Base-by-base conservation (phyloP, 2,797 vertebrate species). In the Psittacula derbiana region DNA sequence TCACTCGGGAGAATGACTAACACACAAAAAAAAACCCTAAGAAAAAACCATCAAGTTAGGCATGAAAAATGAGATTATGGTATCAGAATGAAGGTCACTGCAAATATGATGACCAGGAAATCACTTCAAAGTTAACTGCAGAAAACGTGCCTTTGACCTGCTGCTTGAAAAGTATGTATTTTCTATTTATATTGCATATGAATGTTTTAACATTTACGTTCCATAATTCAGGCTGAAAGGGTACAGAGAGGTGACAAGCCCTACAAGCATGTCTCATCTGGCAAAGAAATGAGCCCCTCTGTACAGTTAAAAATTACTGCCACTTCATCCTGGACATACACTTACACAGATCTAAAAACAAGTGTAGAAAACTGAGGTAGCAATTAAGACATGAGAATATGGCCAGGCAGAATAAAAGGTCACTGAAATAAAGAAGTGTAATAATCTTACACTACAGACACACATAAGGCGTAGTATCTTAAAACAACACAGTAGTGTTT, bases 61-160 rank as follows among this genome's bases (percentile, higher is more conserved):
- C 95, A 95, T 97, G 95, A 95, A 95, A 96, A 95, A 97, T 96
- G 87, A 90, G 95, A 96, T 96, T 96, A 96, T 36, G 47, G 86
- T 75, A 92, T 87, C 83, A 65, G 91, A 95, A 86, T 2, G 78
- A 95, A 96, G 83, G 90, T 73, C 80, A 66, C 57, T 25, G 83
- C 78, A 96, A 96, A 97, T 71, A 75, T 79, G 92, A 93, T 96
- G 95, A 95, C 75, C 67, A 91, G 86, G 92, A 94, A 94, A 91
- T 83, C 65, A 33, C 74, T 95, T 76, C 84, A 65, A 86, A 93
- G 71, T 31, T 52, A 84, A 18, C 74, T 69, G 75, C 62, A 55
- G 62, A 58, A 75, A 74, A 76, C 5, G 21, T 28, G 69, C 79
- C 90, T 83, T 55, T 73, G 80, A 85, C 27, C 9, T 9, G 6